Base-by-base conservation (phyloP, 2,888 invertebrate genomes). In the Frankliniella fusca region DNA sequence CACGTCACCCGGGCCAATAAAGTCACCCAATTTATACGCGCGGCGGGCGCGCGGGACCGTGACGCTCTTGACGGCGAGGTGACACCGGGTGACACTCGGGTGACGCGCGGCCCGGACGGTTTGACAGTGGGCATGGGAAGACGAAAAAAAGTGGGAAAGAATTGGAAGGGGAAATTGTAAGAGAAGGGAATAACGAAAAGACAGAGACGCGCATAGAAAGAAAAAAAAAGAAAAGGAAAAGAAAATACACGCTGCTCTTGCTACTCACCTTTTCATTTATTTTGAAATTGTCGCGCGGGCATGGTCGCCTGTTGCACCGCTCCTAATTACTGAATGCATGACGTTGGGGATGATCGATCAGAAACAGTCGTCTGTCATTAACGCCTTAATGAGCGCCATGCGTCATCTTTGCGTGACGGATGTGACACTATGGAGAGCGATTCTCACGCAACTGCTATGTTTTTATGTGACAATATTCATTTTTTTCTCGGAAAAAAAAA, bases 161-260 rank as follows among this genome's bases (percentile, higher is more conserved):
- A 70, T 70, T 48, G 79, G 9, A 48, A 54, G 15, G 15, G 49
- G 48, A 27, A 65, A 3, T 20, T 20, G 81, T 9, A 28, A 28
- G n/a, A 70, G 49, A 20, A 61, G 80, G 80, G 48, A 80, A 48
- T n/a, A n/a, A n/a, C n/a, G n/a, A 83, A 48, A 11, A 49, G 81
- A 70, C 27, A 20, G 54, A 81, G 65, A 20, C 48, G 61, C 48
- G 28, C 10, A 54, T 23, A 28, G 48, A 49, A 5, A 54, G 9
- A 65, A 49, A 54, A 20, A 70, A 82, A 48, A 28, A 81, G 54
- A 38, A 54, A 12, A 48, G n/a, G n/a, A 82, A 8, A n/a, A 81
- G 1, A 20, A 81, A 48, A 23, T n/a, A n/a, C 65, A 23, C 15
- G 65, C 2, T 2, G 61, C 12, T 27, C n/a, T 9, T 38, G 2